These are phyloP conservation scores for Pseudomyrmex cubaensis DNA, from an alignment of 1,140 invertebrate species.

Conservation along the genomic window DNA sequence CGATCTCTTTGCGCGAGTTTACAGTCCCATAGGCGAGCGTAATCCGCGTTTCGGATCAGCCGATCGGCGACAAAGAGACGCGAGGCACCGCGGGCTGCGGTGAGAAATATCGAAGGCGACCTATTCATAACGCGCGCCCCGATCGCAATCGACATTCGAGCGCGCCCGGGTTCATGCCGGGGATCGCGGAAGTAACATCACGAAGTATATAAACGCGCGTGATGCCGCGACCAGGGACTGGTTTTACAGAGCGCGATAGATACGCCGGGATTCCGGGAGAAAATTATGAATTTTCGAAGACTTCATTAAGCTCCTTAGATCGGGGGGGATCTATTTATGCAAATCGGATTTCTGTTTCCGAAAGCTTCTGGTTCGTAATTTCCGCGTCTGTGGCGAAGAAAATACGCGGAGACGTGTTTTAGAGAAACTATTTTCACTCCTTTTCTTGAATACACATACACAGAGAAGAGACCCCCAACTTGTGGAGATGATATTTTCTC, in stretches of 20 bases:
- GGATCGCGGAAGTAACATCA: constrained; percentile 59
- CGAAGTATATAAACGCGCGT: not conserved
- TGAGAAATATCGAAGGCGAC: constrained; percentile 41
- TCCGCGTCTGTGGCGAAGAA: not conserved
- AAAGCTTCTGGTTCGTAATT: constrained; percentile 3
- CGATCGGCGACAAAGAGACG: constrained; percentile 63
- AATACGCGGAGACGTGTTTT: not conserved
- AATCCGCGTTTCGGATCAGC: constrained; percentile 74
- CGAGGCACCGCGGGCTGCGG: not conserved
- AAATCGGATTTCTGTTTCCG: constrained; percentile 30
- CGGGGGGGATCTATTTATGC: constrained; percentile 21
- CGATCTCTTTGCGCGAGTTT: constrained; percentile 68
- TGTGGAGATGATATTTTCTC: not conserved
- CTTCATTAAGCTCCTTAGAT: constrained; percentile 45
- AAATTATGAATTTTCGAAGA: constrained; percentile 53
- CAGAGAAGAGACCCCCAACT: not conserved
- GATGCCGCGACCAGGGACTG: not conserved
- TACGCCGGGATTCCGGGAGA: not conserved
- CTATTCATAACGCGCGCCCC: constrained; percentile 58
- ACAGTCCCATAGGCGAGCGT: constrained; percentile 58
- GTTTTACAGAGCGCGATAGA: not conserved
- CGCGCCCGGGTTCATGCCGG: not conserved
- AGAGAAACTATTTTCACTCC: not conserved
- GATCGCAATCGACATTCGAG: constrained; percentile 62
- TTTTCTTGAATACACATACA: not conserved